Evolutionary conservation across 2,797 vertebrate genomes (phyloP).

Genomic region (Platalea minor): DNA sequence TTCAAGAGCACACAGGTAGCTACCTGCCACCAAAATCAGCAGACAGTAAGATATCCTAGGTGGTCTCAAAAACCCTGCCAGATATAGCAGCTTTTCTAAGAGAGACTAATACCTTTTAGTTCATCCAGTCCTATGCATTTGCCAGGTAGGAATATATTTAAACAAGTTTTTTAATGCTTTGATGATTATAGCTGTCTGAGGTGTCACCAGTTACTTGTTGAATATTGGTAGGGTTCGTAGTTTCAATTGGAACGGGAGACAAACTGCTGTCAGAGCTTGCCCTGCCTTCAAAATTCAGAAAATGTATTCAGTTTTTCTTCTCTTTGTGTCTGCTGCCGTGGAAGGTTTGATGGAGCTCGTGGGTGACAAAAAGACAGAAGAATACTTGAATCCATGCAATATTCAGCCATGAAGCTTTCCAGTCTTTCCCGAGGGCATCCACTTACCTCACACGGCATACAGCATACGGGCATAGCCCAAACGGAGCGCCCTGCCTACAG

Average conservation of each 20-base stretch:
- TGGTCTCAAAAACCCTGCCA: not conserved
- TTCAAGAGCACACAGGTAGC: not conserved
- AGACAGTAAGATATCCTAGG: not conserved
- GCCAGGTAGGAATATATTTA: not conserved
- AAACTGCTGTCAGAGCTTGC: not conserved
- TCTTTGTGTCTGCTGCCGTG: not conserved
- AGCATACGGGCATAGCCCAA: not conserved
- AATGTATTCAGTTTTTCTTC: not conserved
- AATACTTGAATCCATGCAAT: not conserved
- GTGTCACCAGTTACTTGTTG: not conserved
- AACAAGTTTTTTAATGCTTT: not conserved
- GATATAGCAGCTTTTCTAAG: not conserved
- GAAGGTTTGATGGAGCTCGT: not conserved
- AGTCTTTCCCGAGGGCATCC: not conserved
- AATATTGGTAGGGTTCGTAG: not conserved
- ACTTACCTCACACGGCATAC: not conserved
- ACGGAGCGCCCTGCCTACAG: not conserved
- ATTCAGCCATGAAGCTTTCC: not conserved
- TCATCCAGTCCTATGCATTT: not conserved
- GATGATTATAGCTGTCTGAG: not conserved
- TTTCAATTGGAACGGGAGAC: not conserved
- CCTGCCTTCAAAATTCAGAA: not conserved
- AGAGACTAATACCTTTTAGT: not conserved
- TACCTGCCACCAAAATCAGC: not conserved
- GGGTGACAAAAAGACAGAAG: not conserved